Base-by-base conservation (phyloP, 2,888 invertebrate species). In the Archips xylosteana region DNA sequence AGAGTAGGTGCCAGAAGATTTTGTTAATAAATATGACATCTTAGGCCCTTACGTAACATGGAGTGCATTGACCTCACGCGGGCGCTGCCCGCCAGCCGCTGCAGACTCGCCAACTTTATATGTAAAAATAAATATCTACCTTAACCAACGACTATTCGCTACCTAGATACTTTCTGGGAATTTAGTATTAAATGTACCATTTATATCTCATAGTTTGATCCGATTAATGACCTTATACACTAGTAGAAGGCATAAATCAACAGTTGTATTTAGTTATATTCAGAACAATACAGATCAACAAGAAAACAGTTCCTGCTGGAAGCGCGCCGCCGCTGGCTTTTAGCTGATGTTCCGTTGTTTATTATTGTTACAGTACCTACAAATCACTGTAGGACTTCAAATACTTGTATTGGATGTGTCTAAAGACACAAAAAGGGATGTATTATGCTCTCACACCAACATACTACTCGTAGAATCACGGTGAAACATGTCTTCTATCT, bases 261-360 rank as follows among this genome's bases (percentile, higher is more conserved):
- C 88, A 88, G 82, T 89, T 83, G 80, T 83, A 69, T 73, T 78
- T 76, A 85, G 83, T 85, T 62, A 59, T 65, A 71, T 66, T 34
- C 68, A 80, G 85, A 89, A 89, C 85, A 88, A 83, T 87, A 87
- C 82, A 87, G 79, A 85, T 89, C 87, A 92, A 92, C 91, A 82
- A 81, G 80, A 78, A 75, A 79, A 70, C 62, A 71, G 62, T n/a
- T 10, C 36, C 70, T 75, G 78, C 76, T 71, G 34, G 77, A 76
- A 76, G 73, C 76, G 77, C 71, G 71, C 10, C 57, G 57, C 32
- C 57, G 3, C 3, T 12, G 12, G 57, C 57, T 23, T 1, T 9
- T 12, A 32, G 10, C 32, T 12, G 57, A 57, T 57, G 9, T 5
- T 12, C 54, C 8, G 15, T 54, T 15, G 5, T 61, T 23, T 45